Percentiles rank a stretch among this genome's conserved stretches.
Conservation (phyloP, 2,113 vertebrate genomes). For the Calyptommatus sinebrachiatus region DNA sequence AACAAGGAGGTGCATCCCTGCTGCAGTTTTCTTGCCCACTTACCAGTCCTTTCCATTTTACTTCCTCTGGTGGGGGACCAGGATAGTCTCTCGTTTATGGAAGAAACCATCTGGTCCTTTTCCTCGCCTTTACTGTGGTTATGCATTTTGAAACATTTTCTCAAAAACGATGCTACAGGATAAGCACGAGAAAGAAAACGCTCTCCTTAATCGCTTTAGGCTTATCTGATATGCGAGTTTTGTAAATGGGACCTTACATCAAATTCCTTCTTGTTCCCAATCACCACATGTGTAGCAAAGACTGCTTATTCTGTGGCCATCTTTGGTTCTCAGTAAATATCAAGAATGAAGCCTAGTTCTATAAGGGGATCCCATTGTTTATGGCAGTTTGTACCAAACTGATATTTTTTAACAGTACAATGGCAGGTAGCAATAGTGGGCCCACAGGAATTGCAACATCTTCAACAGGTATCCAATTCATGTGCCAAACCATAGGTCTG, state of each 20-base stretch:
- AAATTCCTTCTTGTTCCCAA: neutral
- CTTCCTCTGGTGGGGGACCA: neutral
- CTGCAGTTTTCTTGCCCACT: no score
- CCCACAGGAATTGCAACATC: neutral
- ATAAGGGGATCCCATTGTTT: neutral
- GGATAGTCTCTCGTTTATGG: neutral
- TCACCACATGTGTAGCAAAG: neutral
- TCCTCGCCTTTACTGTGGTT: slow-evolving; percentile 45
- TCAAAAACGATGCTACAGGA: slow-evolving; percentile 68
- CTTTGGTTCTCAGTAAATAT: neutral
- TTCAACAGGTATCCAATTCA: neutral
- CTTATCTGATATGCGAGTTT: slow-evolving; percentile 57
- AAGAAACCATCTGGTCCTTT: slow-evolving; percentile 39
- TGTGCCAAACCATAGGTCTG: neutral
- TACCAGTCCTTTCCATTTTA: no score
- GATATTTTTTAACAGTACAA: neutral
- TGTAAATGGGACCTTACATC: slow-evolving; percentile 49
- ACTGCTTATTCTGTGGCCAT: neutral
- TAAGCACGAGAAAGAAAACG: slow-evolving; percentile 56
- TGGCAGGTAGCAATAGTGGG: no score
- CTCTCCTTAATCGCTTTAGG: slow-evolving; percentile 59
- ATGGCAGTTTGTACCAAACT: neutral
- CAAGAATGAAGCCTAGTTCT: neutral
- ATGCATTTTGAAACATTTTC: slow-evolving; percentile 60
- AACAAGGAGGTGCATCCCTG: no score